Base-by-base conservation (phyloP, 2,113 vertebrate species). In the Campylorhamphus procurvoides region DNA sequence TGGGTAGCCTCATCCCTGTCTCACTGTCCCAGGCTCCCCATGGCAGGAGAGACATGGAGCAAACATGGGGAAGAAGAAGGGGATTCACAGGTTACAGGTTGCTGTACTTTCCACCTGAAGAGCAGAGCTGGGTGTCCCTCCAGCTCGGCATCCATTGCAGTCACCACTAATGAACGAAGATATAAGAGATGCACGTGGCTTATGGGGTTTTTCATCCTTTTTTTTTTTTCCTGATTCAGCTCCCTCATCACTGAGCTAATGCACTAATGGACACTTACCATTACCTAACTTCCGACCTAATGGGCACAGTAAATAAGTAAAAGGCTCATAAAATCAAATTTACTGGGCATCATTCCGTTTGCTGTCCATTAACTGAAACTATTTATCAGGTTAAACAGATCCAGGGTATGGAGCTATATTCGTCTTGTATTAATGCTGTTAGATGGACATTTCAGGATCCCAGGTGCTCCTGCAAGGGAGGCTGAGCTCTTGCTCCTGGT, bases 321-420 rank as follows among this genome's bases (percentile, higher is more conserved):
- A 78, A 94, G 91, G 87, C 87, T 95, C 92, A 90, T 96, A 96
- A 96, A 97, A 96, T 89, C 87, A 96, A 84, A 97, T 96, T 96
- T 94, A 92, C 88, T 20, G 76, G 89, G 85, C 84, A 60, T 60
- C 87, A 66, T 90, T 94, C 71, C 88, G 85, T 89, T 66, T 75
- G 76, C 88, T 90, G 64, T 66, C 95, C 95, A 95, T 96, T 97
- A 96, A 91, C 84, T 12, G 50, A 83, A 93, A 67, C 84, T 96
- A 93, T 91, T 92, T 52, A 94, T 93, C 81, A 94, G 91, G 87
- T 94, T 94, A 91, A 83, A 62, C 90, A 93, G 86, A 91, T 81
- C 37, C 18, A 28, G 56, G 84, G 15, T 73, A 68, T 4, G 72
- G 72, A 78, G 78, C 63, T 49, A 17, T 7, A 81, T 64, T 62